phyloP scores from a whole-genome alignment of 2,888 invertebrate genomes.

The Platerodrilus igneus region DNA sequence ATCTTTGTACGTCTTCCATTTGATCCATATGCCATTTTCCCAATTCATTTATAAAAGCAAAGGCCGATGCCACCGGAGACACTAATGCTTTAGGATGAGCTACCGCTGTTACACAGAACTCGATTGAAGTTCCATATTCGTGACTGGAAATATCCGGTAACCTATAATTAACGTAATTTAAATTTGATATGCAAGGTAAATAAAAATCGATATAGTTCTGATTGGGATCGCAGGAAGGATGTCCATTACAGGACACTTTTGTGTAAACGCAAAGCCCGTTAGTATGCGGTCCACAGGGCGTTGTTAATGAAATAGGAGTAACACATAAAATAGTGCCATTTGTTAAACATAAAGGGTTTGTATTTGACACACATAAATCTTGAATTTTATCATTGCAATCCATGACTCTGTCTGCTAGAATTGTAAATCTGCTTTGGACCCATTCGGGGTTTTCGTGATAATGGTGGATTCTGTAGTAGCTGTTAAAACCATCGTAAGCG shows the following conservation, averaged over 20 bases:
- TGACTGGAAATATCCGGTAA: no score
- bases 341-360: conserved; percentile 13
- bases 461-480: conserved; percentile 8
- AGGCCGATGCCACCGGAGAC: conserved; percentile 1
- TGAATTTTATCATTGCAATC: no score
- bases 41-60: not conserved
- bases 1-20: no score
- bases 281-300: conserved; percentile 2
- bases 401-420: not conserved
- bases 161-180: conserved; percentile 1
- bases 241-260: conserved; percentile 2
- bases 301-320: conserved; percentile 4
- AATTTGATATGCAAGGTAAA: conserved; percentile 4
- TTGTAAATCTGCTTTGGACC: not conserved
- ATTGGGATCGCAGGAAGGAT: not conserved
- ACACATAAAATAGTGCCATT: conserved; percentile 13
- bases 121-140: not conserved
- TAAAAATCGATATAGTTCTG: not conserved
- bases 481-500: not conserved
- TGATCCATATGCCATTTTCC: conserved; percentile 1
- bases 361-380: conserved; percentile 9
- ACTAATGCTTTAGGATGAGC: conserved; percentile 1
- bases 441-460: conserved; percentile 5
- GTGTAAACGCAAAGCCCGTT: conserved; percentile 2
- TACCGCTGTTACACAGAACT: conserved; percentile 4